Evolutionary conservation across 2,888 invertebrate species (phyloP), one percentile per base, ranked within the genome.

Genomic region (Limenitis camilla): DNA sequence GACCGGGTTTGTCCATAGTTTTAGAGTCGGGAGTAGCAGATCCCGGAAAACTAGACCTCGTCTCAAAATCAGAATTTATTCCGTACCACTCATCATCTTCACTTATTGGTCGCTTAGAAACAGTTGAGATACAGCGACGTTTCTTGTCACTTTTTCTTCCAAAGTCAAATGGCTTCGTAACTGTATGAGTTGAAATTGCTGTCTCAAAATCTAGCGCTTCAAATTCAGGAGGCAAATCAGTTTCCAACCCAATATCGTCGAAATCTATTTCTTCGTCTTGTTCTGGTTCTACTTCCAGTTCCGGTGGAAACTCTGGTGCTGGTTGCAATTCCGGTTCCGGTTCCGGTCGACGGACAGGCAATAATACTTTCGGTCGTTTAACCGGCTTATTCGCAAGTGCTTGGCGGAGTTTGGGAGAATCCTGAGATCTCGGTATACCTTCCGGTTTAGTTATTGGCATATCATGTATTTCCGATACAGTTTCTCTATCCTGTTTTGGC

Each of bases 1-100:
- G 58, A 5, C 53, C 59, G 1, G 60, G 33, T 58, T 71, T 75
- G 6, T 84, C 81, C 61, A 66, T 59, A 5, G 56, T 62, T 63
- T 82, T 83, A 1, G 79, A 80, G 41, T 85, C 85, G 0, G 86
- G 86, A 0, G 81, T 78, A 0, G 74, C 79, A 0, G 85, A 85
- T 6, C 81, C 67, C 0, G 83, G 83, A 64, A 73, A 83, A 61
- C 83, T 85, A 2, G 83, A 85, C 63, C 77, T 67, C 0, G 85
- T 84, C 5, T 86, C 86, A 27, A 80, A 55, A 49, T 85, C 85
- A 4, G 85, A 87, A 50, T 74, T 63, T 53, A 66, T 60, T 0
- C 65, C 70, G 6, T 67, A 68, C 79, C 77, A 81, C 5, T 87
- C 86, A 4, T 86, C 86, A 3, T 85, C 86, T 38, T 86, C 86